Evolutionary conservation across 2,797 vertebrate species (phyloP).

Genomic region (Eulemur coronatus): DNA sequence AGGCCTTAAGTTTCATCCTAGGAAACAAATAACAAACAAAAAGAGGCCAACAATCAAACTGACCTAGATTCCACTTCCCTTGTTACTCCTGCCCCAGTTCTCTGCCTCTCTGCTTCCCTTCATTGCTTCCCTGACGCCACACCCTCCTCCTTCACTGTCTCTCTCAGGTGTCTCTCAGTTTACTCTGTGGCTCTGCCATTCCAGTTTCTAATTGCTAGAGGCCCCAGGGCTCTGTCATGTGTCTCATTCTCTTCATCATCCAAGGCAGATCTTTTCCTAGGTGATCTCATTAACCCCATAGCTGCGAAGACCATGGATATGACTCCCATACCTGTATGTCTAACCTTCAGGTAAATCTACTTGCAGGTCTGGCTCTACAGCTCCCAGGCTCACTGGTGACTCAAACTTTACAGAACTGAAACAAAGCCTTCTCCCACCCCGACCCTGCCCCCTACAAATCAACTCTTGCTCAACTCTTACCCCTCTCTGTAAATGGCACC

Average conservation of each 20-base stretch:
- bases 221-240: not conserved
- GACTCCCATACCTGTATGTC: not conserved
- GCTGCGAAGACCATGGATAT: accelerated
- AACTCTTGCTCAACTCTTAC: not conserved
- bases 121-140: too few relatives aligned
- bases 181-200: not conserved
- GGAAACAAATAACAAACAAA: not conserved
- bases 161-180: not conserved
- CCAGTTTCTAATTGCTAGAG: not conserved
- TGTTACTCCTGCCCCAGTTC: accelerated
- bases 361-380: not conserved
- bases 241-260: not conserved
- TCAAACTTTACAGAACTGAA: not conserved
- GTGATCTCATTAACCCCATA: not conserved
- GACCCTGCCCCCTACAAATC: not conserved
- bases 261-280: not conserved
- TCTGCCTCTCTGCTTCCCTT: not conserved
- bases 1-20: not conserved
- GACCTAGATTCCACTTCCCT: too few relatives aligned
- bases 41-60: not conserved
- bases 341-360: not conserved
- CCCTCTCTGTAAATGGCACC: not conserved
- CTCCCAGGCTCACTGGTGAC: not conserved
- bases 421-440: accelerated
- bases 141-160: not conserved